Percentiles rank a stretch among this genome's conserved stretches.
phyloP scores from a whole-genome alignment of 2,888 invertebrate species.

The Strigamia transsilvanica region DNA sequence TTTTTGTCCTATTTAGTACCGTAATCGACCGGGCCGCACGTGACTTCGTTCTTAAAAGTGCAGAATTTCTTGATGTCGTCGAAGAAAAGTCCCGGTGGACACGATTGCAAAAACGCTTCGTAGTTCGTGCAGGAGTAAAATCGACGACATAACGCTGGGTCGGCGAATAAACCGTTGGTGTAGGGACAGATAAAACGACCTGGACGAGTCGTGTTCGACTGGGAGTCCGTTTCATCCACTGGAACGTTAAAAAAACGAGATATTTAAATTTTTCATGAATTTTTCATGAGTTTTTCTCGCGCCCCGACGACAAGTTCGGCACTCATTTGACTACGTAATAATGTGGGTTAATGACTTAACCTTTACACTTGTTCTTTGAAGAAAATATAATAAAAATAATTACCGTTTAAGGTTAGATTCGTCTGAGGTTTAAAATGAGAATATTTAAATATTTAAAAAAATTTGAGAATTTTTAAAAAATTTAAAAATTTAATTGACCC shows the following conservation, averaged over 20 bases:
- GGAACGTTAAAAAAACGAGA: background rate
- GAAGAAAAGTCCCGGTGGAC: constrained; percentile 88
- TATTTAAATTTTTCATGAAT: background rate
- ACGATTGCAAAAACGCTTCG: constrained; percentile 84
- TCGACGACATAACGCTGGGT: constrained; percentile 59
- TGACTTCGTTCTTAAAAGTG: constrained; percentile 87
- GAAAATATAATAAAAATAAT: background rate
- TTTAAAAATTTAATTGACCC: constrained; percentile 20
- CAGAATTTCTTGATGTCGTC: constrained; percentile 90
- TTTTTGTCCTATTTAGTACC: constrained; percentile 49
- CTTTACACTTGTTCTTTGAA: background rate
- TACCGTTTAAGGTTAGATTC: too few species aligned
- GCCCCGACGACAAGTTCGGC: background rate
- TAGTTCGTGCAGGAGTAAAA: constrained; percentile 78
- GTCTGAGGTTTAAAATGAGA: too few species aligned
- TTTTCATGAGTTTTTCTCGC: constrained; percentile 4
- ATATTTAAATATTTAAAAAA: too few species aligned
- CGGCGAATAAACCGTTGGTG: constrained; percentile 59
- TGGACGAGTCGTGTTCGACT: background rate
- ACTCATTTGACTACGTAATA: background rate
- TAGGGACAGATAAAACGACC: constrained; percentile 58
- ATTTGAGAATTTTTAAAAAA: background rate
- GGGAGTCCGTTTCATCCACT: background rate
- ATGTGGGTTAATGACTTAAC: constrained; percentile 22
- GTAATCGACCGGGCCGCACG: constrained; percentile 81